phyloP scores from a whole-genome alignment of 2,113 vertebrate species.

The Ramphastos sulfuratus region DNA sequence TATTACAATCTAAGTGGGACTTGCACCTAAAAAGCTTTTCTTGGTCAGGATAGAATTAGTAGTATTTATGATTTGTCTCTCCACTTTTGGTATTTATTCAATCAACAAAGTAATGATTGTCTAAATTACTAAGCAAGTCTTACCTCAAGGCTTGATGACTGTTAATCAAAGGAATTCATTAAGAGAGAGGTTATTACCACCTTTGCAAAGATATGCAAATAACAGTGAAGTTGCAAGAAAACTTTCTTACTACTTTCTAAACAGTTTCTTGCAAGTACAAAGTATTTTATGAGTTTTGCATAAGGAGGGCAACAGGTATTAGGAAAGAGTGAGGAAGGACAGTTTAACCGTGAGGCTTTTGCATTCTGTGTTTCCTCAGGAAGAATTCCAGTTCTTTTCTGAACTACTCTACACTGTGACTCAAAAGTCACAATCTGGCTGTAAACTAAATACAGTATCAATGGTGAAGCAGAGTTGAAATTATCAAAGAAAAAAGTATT shows the following conservation, averaged over 20 bases:
- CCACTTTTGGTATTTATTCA: constrained; percentile 14
- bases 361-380: background rate
- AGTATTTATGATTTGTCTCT: constrained; percentile 27
- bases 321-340: background rate
- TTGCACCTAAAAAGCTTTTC: constrained; percentile 33
- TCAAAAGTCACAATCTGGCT: background rate
- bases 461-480: background rate
- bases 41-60: constrained; percentile 1
- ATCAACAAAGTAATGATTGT: background rate
- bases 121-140: background rate
- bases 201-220: background rate
- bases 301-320: background rate
- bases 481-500: background rate
- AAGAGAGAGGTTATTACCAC: background rate
- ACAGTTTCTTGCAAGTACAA: background rate
- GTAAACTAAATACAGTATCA: background rate
- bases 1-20: background rate
- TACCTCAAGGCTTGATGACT: background rate
- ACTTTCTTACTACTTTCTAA: background rate
- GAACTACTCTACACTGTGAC: background rate
- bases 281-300: background rate
- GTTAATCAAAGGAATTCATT: background rate
- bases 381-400: background rate
- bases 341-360: rapidly evolving
- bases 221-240: background rate